phyloP scores from a whole-genome alignment of 2,797 vertebrate species.

The Intellagama lesueurii region DNA sequence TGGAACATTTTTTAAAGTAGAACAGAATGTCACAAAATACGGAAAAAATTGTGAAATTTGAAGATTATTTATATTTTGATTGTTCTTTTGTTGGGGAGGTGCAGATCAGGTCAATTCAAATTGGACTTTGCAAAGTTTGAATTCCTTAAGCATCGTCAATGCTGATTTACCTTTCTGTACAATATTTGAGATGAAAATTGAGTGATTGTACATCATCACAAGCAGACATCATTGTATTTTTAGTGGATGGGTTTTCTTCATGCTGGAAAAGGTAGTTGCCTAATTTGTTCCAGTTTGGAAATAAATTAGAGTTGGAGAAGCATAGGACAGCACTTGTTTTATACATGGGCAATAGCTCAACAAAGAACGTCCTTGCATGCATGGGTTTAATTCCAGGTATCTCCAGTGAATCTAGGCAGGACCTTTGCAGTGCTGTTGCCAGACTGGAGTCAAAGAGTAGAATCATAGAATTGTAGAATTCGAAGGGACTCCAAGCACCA shows the following conservation, averaged over 20 bases:
- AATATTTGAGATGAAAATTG: neutral
- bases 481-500: too few relatives aligned
- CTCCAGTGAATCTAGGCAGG: neutral
- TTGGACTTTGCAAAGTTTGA: neutral
- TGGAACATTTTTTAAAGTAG: neutral
- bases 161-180: constrained; percentile 14
- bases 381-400: neutral
- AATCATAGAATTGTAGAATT: too few relatives aligned
- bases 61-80: neutral
- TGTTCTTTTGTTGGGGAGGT: neutral
- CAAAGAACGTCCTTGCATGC: neutral
- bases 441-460: neutral
- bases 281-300: constrained; percentile 11
- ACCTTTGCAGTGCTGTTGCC: neutral
- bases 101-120: neutral
- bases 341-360: neutral
- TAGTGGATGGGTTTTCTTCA: constrained; percentile 22
- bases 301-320: neutral
- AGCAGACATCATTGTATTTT: neutral
- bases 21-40: neutral
- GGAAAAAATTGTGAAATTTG: neutral
- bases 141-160: neutral
- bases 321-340: neutral
- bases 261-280: constrained; percentile 27
- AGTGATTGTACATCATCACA: constrained; percentile 16